Evolutionary conservation across 2,888 invertebrate genomes (phyloP).

Genomic region (Caenorhabditis angaria): DNA sequence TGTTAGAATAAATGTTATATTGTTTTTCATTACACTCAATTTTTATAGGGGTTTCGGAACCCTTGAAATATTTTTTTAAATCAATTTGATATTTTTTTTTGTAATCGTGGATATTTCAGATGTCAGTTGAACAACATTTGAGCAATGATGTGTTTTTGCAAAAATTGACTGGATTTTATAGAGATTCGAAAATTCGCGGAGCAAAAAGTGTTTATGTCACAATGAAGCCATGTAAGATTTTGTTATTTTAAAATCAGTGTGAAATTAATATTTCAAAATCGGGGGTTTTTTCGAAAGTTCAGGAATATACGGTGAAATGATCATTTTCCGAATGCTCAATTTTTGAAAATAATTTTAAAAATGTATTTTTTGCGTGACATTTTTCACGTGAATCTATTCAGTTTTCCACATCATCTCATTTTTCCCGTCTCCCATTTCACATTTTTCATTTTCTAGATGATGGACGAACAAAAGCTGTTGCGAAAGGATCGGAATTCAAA

Average conservation of each 20-base stretch:
- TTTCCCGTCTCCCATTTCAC: not conserved
- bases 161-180: slow-evolving; percentile 79
- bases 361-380: too few species aligned
- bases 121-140: slow-evolving; percentile 74
- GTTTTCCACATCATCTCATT: too few species aligned
- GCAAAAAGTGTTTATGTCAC: slow-evolving; percentile 80
- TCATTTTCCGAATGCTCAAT: too few species aligned
- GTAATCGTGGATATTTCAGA: not conserved
- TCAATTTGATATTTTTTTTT: not conserved
- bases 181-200: slow-evolving; percentile 80
- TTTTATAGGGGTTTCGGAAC: not conserved
- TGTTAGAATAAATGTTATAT: not conserved
- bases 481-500: slow-evolving; percentile 46
- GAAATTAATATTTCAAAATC: slow-evolving; percentile 6
- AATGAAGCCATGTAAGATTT: slow-evolving; percentile 88
- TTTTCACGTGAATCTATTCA: too few species aligned
- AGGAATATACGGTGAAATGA: not conserved
- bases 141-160: slow-evolving; percentile 83
- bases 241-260: slow-evolving; percentile 19
- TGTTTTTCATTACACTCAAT: not conserved
- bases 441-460: slow-evolving; percentile 73
- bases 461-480: slow-evolving; percentile 74
- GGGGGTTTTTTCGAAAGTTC: not conserved
- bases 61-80: not conserved
- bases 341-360: too few species aligned